Evolutionary conservation across 2,888 invertebrate species (phyloP), one percentile per base, ranked within the genome.

Genomic region (Papilio demoleus): DNA sequence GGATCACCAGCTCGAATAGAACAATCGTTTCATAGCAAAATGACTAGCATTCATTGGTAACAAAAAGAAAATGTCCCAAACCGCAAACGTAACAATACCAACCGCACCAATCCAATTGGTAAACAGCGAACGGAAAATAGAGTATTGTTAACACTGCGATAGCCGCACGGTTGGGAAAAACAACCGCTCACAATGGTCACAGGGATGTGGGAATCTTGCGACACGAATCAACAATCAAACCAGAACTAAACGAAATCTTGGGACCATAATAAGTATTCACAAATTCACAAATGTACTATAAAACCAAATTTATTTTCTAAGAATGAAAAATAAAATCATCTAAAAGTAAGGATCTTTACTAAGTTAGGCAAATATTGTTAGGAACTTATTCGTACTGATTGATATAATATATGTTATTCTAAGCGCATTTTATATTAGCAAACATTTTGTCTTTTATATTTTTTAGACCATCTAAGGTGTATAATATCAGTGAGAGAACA

Each of bases 131-230:
- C 36, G 63, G 59, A 68, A 68, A 64, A 68, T 60, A 50, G 59
- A 38, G 64, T 34, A 68, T 68, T 68, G 64, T 68, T 64, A 64
- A 45, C 36, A 45, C 45, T 59, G 1, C 11, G 14, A 19, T 11
- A 31, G 40, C 38, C 24, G 59, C 31, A 19, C 17, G 59, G 68
- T 60, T 50, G 19, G 59, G 60, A 64, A 64, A 68, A 68, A 64
- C 79, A 79, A 78, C 74, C 62, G 62, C 62, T 70, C 71, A 82
- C 81, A 86, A 83, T 82, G 73, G 77, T 65, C 68, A 63, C 71
- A 76, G 83, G 81, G 81, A 82, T 82, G 79, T 84, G 81, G 79
- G 77, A 82, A 82, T 47, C 38, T 68, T 68, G 40, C 59, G 63
- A 68, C 64, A 63, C 19, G 31, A 19, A 22, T 2, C 34, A 17